Percentiles rank a stretch among this genome's conserved stretches.
Evolutionary conservation across 2,113 vertebrate species (phyloP).

Genomic region (Arothron firmamentum): DNA sequence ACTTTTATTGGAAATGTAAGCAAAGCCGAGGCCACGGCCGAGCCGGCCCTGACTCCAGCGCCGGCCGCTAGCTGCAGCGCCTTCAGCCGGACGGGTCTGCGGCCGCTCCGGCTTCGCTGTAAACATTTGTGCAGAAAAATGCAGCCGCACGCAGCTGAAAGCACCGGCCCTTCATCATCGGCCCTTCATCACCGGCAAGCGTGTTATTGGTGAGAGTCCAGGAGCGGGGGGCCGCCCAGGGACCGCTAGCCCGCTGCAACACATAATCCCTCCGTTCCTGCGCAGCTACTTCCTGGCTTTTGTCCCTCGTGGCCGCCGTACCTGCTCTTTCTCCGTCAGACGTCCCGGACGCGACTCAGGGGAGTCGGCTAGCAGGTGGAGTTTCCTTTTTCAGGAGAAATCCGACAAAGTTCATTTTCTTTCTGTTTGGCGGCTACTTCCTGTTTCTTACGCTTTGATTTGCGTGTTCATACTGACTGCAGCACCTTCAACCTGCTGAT

Average conservation of each 20-base stretch:
- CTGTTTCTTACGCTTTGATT: too few relatives aligned
- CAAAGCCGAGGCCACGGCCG: constrained; percentile 8
- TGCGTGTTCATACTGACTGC: too few relatives aligned
- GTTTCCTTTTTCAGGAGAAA: too few relatives aligned
- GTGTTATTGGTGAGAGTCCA: constrained; percentile 50
- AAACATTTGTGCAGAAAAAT: constrained; percentile 39
- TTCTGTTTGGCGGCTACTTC: too few relatives aligned
- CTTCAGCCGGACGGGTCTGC: neutral
- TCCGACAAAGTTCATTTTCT: too few relatives aligned
- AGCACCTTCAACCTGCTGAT: too few relatives aligned
- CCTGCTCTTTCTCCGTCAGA: constrained; percentile 41
- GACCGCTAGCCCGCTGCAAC: constrained; percentile 47
- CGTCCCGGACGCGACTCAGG: too few relatives aligned
- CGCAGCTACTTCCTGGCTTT: constrained; percentile 47
- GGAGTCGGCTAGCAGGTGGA: too few relatives aligned
- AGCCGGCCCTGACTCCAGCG: constrained; percentile 1
- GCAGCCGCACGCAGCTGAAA: constrained; percentile 35
- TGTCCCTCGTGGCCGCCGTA: constrained; percentile 12
- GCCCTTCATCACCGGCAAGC: constrained; percentile 46
- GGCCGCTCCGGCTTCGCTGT: constrained; percentile 30
- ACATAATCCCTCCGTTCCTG: constrained; percentile 47
- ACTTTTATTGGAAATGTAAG: constrained; percentile 14
- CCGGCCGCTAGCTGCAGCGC: too few relatives aligned
- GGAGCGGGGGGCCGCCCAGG: constrained; percentile 25
- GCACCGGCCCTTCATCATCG: constrained; percentile 63